Evolutionary conservation across 2,113 vertebrate species (phyloP).

Genomic region (Pagrus major): DNA sequence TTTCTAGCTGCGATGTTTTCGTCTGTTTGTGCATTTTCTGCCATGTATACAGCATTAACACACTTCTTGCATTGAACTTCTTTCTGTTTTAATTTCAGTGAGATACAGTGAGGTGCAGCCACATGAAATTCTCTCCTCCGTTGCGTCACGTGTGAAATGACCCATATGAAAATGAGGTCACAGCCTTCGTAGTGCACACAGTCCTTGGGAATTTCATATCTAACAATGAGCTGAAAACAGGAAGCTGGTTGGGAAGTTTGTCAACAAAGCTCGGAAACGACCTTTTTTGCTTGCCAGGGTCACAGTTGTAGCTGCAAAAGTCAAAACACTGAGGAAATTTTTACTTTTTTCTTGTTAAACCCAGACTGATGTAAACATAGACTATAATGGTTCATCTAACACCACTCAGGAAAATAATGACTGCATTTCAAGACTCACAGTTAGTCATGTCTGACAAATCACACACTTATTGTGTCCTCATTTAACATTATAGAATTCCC

Average conservation of each 20-base stretch:
- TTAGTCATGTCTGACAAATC: not conserved
- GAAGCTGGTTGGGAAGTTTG: conserved; percentile 71
- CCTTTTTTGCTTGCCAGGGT: conserved; percentile 47
- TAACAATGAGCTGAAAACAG: conserved; percentile 71
- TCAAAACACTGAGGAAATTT: conserved; percentile 46
- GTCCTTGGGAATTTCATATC: conserved; percentile 59
- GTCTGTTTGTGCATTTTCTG: not conserved
- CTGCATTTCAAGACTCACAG: not conserved
- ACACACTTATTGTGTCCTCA: not conserved
- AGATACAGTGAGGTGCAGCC: not conserved
- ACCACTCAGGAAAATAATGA: not conserved
- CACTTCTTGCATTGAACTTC: not conserved
- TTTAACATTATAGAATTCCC: not conserved
- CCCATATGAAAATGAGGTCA: conserved; percentile 44
- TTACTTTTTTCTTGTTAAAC: conserved; percentile 25
- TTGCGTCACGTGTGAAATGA: conserved; percentile 43
- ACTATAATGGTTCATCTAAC: conserved; percentile 16
- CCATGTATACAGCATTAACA: not conserved
- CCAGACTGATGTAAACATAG: conserved; percentile 23
- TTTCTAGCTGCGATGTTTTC: not conserved
- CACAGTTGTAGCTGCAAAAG: conserved; percentile 31
- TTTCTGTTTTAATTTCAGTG: not conserved
- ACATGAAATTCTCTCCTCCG: conserved; percentile 7
- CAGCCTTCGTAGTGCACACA: conserved; percentile 11
- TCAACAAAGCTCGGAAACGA: conserved; percentile 80